phyloP scores from a whole-genome alignment of 2,888 invertebrate genomes.

The Lepas anatifera region DNA sequence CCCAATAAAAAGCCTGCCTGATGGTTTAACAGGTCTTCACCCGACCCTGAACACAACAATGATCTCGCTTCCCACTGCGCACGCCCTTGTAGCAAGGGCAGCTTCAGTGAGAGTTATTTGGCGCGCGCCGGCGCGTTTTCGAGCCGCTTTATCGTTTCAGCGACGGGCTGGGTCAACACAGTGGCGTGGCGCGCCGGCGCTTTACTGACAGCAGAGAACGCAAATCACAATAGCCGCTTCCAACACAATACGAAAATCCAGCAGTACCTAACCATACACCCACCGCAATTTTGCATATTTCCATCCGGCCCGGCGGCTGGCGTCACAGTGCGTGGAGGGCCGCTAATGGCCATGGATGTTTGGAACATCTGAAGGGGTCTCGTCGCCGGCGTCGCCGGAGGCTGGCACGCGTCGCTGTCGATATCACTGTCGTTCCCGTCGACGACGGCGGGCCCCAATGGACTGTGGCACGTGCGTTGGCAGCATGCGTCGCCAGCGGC shows the following conservation, averaged over 20 bases:
- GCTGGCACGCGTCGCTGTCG: constrained; percentile 2
- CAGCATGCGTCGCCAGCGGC: not conserved
- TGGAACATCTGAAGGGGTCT: not conserved
- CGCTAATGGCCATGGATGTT: not conserved
- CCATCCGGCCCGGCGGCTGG: not conserved
- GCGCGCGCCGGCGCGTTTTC: not conserved
- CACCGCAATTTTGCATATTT: not conserved
- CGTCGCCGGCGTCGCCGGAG: not conserved
- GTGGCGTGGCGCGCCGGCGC: no score
- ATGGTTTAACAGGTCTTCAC: no score
- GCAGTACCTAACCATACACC: no score
- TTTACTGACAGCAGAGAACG: no score
- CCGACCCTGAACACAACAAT: no score
- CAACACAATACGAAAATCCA: no score
- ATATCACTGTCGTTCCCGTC: constrained; percentile 2
- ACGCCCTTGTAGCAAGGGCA: no score
- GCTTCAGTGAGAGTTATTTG: no score
- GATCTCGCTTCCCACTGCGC: no score
- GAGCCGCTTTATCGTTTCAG: not conserved
- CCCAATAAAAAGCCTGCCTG: no score
- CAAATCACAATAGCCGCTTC: no score
- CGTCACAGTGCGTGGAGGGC: not conserved
- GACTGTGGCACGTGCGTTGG: not conserved
- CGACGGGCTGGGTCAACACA: not conserved
- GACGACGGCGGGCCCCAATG: not conserved